Conservation (phyloP, 1,140 invertebrate species). For the Hylaeus volcanicus region DNA sequence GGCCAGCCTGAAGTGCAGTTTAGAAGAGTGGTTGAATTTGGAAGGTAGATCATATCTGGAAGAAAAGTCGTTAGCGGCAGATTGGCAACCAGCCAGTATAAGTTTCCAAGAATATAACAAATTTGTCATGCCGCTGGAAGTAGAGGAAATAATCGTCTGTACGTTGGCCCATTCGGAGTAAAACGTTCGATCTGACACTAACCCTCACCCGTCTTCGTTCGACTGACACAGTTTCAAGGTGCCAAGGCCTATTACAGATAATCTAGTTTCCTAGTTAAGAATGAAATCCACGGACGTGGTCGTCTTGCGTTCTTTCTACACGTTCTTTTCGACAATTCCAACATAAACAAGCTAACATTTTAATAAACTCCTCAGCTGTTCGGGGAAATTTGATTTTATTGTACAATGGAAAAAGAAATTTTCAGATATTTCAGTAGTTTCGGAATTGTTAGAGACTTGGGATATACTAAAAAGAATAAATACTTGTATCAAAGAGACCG, state of each 20-base stretch:
- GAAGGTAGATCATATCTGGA: slow-evolving; percentile 72
- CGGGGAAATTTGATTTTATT: no score
- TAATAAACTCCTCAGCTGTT: no score
- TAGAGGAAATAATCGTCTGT: slow-evolving; percentile 72
- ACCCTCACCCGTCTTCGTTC: slow-evolving; percentile 32
- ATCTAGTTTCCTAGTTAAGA: slow-evolving; percentile 57
- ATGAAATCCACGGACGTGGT: slow-evolving; percentile 13
- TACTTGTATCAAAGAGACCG: no score
- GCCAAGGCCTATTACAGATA: slow-evolving; percentile 74
- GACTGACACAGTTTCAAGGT: slow-evolving; percentile 73
- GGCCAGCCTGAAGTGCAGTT: no score
- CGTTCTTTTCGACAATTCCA: neutral
- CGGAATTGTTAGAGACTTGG: no score
- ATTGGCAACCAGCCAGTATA: slow-evolving; percentile 73
- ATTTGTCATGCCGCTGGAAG: slow-evolving; percentile 72
- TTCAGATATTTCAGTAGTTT: no score
- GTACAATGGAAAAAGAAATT: no score
- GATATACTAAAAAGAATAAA: no score
- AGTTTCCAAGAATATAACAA: slow-evolving; percentile 76
- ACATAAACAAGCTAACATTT: neutral
- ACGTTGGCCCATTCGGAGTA: slow-evolving; percentile 66
- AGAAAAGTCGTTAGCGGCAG: slow-evolving; percentile 71
- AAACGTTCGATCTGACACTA: slow-evolving; percentile 61
- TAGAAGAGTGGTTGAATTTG: slow-evolving; percentile 44
- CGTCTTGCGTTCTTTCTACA: neutral